A percentile compares a stretch with the other conserved stretches of the same genome.
Evolutionary conservation across 2,113 vertebrate species (phyloP).

Genomic region (Oreotrochilus melanogaster): DNA sequence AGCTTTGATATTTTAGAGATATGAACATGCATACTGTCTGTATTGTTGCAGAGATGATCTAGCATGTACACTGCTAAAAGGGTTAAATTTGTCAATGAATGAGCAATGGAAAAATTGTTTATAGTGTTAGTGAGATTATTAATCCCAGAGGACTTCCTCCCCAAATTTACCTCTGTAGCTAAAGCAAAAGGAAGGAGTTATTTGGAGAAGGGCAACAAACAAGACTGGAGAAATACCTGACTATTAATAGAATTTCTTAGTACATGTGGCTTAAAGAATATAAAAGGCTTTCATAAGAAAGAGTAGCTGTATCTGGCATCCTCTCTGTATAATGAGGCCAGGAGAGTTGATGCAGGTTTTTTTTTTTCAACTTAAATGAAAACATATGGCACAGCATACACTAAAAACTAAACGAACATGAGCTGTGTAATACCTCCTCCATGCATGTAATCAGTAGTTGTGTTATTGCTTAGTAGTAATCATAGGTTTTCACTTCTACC

Average conservation of each 20-base stretch:
- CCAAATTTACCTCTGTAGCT: conserved; percentile 54
- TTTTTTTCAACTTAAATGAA: conserved; percentile 7
- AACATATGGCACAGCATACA: conserved; percentile 17
- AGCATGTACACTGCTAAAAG: not conserved
- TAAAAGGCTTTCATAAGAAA: conserved; percentile 36
- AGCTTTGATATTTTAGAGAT: not conserved
- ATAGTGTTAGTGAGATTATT: conserved; percentile 33
- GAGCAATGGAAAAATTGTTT: conserved; percentile 53
- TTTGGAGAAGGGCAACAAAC: conserved; percentile 47
- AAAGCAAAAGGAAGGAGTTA: conserved; percentile 54
- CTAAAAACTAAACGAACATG: not conserved
- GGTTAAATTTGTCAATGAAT: conserved; percentile 52
- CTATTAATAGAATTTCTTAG: conserved; percentile 67
- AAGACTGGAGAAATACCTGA: conserved; percentile 45
- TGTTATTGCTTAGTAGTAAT: conserved; percentile 5
- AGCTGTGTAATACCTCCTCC: not conserved
- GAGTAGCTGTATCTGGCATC: conserved; percentile 47
- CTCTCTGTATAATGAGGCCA: not conserved
- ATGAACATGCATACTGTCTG: not conserved
- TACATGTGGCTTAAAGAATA: conserved; percentile 36
- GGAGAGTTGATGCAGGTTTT: not conserved
- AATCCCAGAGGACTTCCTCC: conserved; percentile 34
- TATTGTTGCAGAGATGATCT: not conserved
- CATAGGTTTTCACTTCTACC: not conserved
- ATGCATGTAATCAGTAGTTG: not conserved